Base-by-base conservation (phyloP, 2,797 vertebrate species). In the Enoplosus armatus region DNA sequence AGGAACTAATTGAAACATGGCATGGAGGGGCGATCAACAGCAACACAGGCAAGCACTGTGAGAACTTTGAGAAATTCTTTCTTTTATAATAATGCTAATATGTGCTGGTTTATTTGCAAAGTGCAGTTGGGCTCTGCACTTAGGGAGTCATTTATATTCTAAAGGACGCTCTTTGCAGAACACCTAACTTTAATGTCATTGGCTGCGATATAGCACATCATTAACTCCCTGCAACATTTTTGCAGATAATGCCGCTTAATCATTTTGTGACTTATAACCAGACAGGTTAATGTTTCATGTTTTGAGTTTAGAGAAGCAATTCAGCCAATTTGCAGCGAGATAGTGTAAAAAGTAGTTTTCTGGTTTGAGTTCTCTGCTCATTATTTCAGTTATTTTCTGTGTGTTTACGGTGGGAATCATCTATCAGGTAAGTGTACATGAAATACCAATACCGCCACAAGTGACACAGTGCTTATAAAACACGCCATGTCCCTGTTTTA, bases 151-250 rank as follows among this genome's bases (percentile, higher is more conserved):
- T 82, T 89, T 51, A 53, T 71, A 56, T 75, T 68, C 29, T 54
- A 39, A 65, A 62, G 20, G 8, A 66, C 5, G 14, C 24, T 66
- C 48, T 76, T 58, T 82, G 11, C 27, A 72, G 56, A 78, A 39
- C 48, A 63, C 27, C 24, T 50, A 64, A 62, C 31, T 72, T 71
- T 62, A 79, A 84, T 62, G 27, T 18, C 35, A 51, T 22, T 60
- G 50, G 56, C 43, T 51, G 58, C 6, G 10, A 31, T 47, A 45
- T 31, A 50, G 58, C n/a, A 50, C 70, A 61, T 80, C 66, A 80
- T 85, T 85, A 86, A 71, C 66, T 63, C 39, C 16, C 59, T 31
- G 68, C 1, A 8, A 82, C 60, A 51, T 64, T 66, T 79, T 61
- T 24, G 65, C 8, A 80, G 33, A 72, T 71, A 71, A 60, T 55